Evolutionary conservation across 1,140 invertebrate species (phyloP).

Genomic region (Microvelia longipes): DNA sequence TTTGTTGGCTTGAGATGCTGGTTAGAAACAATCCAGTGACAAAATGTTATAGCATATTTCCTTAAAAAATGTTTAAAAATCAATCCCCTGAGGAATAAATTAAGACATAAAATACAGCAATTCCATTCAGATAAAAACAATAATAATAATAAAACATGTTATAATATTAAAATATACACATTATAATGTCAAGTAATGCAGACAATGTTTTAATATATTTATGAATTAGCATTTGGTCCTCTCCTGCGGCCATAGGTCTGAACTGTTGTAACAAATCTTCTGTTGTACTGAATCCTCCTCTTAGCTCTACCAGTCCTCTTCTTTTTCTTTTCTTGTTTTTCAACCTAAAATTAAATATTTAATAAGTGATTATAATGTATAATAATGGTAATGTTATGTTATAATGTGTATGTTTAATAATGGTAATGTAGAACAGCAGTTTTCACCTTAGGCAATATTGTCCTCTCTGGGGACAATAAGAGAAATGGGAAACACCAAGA

Average conservation of each 20-base stretch:
- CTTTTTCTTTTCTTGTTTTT: constrained; percentile 98
- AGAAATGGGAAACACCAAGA: too few relatives aligned
- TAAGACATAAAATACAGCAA: too few relatives aligned
- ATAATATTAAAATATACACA: not conserved
- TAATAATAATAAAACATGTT: not conserved
- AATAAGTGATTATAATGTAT: not conserved
- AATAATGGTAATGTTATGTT: too few relatives aligned
- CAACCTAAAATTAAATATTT: constrained; percentile 42
- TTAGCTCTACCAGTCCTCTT: constrained; percentile 98
- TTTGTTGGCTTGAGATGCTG: too few relatives aligned
- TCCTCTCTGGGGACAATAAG: constrained; percentile 8
- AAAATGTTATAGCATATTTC: too few relatives aligned
- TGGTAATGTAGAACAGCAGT: too few relatives aligned
- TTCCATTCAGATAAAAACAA: not conserved
- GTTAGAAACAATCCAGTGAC: too few relatives aligned
- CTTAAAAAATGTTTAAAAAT: too few relatives aligned
- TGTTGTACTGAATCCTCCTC: constrained; percentile 95
- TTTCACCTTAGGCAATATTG: not conserved
- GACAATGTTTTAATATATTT: constrained; percentile 26
- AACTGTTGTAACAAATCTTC: constrained; percentile 93
- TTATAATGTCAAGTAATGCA: too few relatives aligned
- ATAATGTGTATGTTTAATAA: too few relatives aligned
- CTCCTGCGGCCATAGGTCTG: constrained; percentile 84
- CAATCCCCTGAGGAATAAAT: too few relatives aligned
- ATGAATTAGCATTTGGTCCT: constrained; percentile 92